phyloP scores from a whole-genome alignment of 2,888 invertebrate species.

The Ichneumoninae sp. region DNA sequence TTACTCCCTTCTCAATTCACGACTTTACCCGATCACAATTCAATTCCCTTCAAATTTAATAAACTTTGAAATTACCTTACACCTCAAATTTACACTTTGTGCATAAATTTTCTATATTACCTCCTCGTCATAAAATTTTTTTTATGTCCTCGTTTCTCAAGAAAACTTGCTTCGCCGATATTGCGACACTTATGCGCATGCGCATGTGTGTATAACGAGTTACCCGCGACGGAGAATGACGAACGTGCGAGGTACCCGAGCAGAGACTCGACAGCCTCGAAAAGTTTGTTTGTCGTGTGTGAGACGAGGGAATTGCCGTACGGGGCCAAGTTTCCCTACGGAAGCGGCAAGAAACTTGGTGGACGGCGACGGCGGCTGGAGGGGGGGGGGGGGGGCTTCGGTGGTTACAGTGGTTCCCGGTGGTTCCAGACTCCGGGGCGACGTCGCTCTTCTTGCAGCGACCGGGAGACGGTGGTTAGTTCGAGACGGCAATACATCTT shows the following conservation, averaged over 20 bases:
- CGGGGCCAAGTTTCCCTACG: constrained; percentile 48
- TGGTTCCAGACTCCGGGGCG: constrained; percentile 43
- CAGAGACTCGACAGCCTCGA: constrained; percentile 33
- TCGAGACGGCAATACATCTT: constrained; percentile 59
- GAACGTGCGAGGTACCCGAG: constrained; percentile 21
- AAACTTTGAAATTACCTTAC: too few relatives aligned
- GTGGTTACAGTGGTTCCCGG: constrained; percentile 34
- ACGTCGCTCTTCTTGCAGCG: constrained; percentile 25
- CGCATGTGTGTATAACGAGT: background rate
- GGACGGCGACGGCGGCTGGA: background rate
- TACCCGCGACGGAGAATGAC: constrained; percentile 45
- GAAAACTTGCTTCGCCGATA: background rate
- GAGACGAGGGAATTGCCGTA: constrained; percentile 54
- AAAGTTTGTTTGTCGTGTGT: constrained; percentile 53
- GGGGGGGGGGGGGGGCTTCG: background rate
- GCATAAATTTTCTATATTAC: background rate
- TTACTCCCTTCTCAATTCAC: too few relatives aligned
- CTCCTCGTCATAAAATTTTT: background rate
- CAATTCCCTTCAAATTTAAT: too few relatives aligned
- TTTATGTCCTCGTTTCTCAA: background rate
- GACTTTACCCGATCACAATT: too few relatives aligned
- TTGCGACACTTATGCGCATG: background rate
- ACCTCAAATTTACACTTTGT: background rate
- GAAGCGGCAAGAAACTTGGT: constrained; percentile 13
- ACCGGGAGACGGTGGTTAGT: constrained; percentile 39